Evolutionary conservation across 2,888 invertebrate genomes (phyloP).

Genomic region (Iselma pallidipennis): DNA sequence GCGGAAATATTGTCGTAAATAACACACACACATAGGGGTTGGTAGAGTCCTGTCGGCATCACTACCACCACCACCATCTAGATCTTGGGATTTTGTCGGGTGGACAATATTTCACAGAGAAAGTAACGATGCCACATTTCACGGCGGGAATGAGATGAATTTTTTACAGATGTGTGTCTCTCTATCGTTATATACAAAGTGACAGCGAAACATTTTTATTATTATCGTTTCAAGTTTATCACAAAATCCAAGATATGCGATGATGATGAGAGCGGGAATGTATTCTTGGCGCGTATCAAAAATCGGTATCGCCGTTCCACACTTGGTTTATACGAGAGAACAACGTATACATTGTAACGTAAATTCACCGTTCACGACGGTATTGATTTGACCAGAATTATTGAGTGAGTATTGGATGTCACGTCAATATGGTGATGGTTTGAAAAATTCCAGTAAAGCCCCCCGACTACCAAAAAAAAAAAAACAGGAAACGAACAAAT

Average conservation of each 20-base stretch:
- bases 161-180: too few relatives aligned
- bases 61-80: background rate
- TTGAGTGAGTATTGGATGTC: background rate
- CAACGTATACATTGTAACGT: too few relatives aligned
- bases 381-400: background rate
- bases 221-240: background rate
- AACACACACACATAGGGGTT: too few relatives aligned
- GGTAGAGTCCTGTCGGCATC: too few relatives aligned
- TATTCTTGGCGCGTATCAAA: background rate
- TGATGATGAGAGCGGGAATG: too few relatives aligned
- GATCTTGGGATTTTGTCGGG: background rate
- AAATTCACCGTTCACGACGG: background rate
- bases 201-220: background rate
- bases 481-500: too few relatives aligned
- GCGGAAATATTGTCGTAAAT: too few relatives aligned
- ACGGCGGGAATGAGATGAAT: background rate
- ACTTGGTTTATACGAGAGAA: too few relatives aligned
- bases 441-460: background rate
- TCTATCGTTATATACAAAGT: too few relatives aligned
- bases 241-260: background rate
- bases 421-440: background rate
- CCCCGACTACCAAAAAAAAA: too few relatives aligned
- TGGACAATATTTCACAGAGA: background rate
- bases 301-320: background rate
- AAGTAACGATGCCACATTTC: background rate